These are phyloP conservation scores for Tillus elongatus DNA, from an alignment of 2,888 invertebrate genomes.

Conservation along the genomic window DNA sequence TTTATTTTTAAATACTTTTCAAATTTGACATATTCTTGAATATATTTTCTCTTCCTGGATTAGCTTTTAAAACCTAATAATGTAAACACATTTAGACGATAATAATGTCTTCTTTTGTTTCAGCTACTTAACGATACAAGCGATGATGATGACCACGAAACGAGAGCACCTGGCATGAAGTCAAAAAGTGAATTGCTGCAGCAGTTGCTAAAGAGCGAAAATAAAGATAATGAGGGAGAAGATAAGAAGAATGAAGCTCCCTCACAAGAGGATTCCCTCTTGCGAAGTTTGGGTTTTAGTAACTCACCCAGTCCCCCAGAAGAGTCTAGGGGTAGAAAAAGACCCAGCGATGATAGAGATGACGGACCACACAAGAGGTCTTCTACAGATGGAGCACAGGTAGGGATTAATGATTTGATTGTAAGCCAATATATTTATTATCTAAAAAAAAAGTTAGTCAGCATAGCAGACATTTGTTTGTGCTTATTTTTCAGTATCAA, in stretches of 20 bases:
- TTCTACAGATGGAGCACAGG: constrained; percentile 37
- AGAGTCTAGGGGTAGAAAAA: constrained; percentile 46
- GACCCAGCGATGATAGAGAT: constrained; percentile 55
- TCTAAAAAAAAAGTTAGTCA: too few species aligned
- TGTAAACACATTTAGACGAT: neutral
- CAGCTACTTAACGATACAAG: constrained; percentile 75
- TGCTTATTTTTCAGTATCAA: too few species aligned
- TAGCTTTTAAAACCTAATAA: too few species aligned
- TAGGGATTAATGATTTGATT: too few species aligned
- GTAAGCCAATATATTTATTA: too few species aligned
- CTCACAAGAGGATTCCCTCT: constrained; percentile 47
- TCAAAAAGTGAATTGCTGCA: constrained; percentile 54
- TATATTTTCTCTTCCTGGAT: too few species aligned
- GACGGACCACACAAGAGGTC: constrained; percentile 43
- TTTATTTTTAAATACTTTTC: too few species aligned
- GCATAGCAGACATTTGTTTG: too few species aligned
- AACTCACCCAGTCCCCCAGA: constrained; percentile 49
- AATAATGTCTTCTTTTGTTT: constrained; percentile 14
- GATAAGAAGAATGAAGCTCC: constrained; percentile 39
- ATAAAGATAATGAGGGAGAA: constrained; percentile 35
- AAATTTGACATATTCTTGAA: too few species aligned
- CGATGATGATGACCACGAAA: constrained; percentile 66
- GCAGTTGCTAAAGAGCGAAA: constrained; percentile 46
- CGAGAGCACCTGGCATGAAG: constrained; percentile 46
- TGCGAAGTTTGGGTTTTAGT: constrained; percentile 50